Evolutionary conservation across 2,888 invertebrate genomes (phyloP), one percentile per base, ranked within the genome.

Genomic region (Diarsia dahlii): DNA sequence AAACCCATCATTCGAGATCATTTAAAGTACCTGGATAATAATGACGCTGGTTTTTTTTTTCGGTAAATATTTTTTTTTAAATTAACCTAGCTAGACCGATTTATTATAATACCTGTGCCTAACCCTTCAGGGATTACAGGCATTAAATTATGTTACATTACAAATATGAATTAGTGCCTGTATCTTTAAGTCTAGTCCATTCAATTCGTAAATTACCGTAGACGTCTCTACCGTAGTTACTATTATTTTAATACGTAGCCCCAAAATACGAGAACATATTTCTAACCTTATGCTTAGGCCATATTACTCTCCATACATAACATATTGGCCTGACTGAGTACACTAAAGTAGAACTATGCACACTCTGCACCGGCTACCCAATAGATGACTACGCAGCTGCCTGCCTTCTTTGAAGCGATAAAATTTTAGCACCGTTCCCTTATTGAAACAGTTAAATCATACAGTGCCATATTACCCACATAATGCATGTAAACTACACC

Each of bases 381-480:
- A 88, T 85, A 81, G 73, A 81, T 81, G 84, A 71, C 73, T 72
- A 84, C 88, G 77, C 90, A 90, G 88, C 90, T 89, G 90, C 77
- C 78, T 81, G 75, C 78, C 87, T 86, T 90, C 89, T 90, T 90
- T 84, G 84, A 84, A 89, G 89, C 90, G 89, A 93, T 96, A 94
- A 95, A 96, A 94, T 94, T 95, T 94, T 93, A 96, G 91, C 93
- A 93, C 94, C 91, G 89, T 81, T 83, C 84, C 86, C 90, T 92
- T 95, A 96, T 96, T 95, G 94, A 92, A 95, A 93, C 89, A 91
- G 85, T 91, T 95, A 95, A 94, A 95, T 95, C 95, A 94, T 86
- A 90, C 65, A 82, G 75, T 82, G 81, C 89, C 84, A 84, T 88
- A 88, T 82, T 76, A 80, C 74, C 64, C 62, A 70, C 78, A 84